These are phyloP conservation scores for roundworm (Caenorhabditis elegans) DNA, from an alignment of 1,140 invertebrate species.

Conservation along the genomic window WBcel235 BX284605.5:11352001-11352500, in stretches of 20 bases:
- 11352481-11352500: no score
- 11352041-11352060: not conserved
- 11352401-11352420: no score
- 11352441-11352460: no score
- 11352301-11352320: slow-evolving; percentile 45
- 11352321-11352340: slow-evolving; percentile 43
- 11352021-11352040: not conserved
- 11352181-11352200: slow-evolving; percentile 42
- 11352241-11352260: slow-evolving; percentile 39
- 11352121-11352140: not conserved
- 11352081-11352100: no score
- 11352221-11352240: slow-evolving; percentile 37
- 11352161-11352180: slow-evolving; percentile 40
- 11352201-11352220: slow-evolving; percentile 22
- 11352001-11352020: not conserved
- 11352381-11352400: no score
- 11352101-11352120: not conserved
- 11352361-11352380: no score
- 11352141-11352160: slow-evolving; percentile 43
- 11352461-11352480: no score
- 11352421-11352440: no score
- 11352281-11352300: slow-evolving; percentile 43
- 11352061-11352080: no score
- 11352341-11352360: no score
- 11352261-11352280: slow-evolving; percentile 36